Percentiles rank a stretch among this genome's conserved stretches.
These are phyloP conservation scores for Hypotaenidia philippensis DNA, from an alignment of 2,797 vertebrate genomes.

Conservation along the genomic window DNA sequence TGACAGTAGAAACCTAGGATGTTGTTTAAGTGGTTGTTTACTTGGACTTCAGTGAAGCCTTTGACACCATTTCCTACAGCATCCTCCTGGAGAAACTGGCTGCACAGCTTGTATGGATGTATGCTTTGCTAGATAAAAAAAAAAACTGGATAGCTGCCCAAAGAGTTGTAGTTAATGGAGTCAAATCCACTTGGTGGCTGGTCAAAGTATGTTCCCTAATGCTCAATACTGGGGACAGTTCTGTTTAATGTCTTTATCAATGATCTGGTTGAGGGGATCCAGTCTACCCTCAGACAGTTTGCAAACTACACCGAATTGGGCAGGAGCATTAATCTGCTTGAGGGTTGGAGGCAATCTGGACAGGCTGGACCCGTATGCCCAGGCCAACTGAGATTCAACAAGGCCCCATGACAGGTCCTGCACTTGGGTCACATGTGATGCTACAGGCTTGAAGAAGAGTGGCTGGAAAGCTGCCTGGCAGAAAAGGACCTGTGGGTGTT, in stretches of 20 bases:
- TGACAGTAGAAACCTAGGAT: not conserved
- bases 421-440: not conserved
- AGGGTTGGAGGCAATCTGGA: too few species aligned
- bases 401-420: not conserved
- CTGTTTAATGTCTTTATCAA: too few species aligned
- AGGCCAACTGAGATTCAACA: not conserved
- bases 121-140: not conserved
- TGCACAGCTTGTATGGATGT: not conserved
- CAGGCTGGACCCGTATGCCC: accelerated
- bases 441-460: not conserved
- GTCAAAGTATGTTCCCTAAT: not conserved
- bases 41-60: not conserved
- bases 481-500: too few species aligned
- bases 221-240: too few species aligned
- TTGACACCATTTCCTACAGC: not conserved
- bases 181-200: accelerated
- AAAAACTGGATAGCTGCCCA: too few species aligned
- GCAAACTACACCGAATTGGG: too few species aligned
- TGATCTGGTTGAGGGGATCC: too few species aligned
- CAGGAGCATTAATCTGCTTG: too few species aligned
- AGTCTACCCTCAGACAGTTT: too few species aligned
- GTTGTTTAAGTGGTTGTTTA: accelerated
- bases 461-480: not conserved
- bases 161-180: not conserved
- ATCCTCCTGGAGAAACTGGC: not conserved